Evolutionary conservation across 1,140 invertebrate species (phyloP).

Genomic region (Protaetia brevitarsis): DNA sequence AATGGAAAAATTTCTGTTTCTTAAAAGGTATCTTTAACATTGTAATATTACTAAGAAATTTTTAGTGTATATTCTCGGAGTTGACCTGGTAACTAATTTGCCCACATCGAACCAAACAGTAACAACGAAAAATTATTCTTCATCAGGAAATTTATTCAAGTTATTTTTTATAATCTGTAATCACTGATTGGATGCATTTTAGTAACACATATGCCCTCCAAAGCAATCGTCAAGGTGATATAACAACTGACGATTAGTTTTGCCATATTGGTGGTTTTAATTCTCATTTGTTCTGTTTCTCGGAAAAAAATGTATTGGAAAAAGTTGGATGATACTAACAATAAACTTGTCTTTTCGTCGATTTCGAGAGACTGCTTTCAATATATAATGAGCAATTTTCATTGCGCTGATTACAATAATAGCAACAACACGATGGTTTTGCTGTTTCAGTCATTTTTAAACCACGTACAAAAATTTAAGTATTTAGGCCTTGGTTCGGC

Average conservation of each 20-base stretch:
- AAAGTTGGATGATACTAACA: conserved; percentile 14
- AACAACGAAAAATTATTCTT: conserved; percentile 7
- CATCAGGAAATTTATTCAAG: conserved; percentile 24
- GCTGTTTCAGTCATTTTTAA: no score
- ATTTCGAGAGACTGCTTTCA: no score
- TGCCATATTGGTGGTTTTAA: no score
- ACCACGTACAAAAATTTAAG: conserved; percentile 25
- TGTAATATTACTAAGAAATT: no score
- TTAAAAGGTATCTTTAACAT: no score
- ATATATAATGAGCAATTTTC: conserved; percentile 29
- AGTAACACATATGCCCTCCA: no score
- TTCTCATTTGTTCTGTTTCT: no score
- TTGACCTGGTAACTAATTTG: not conserved
- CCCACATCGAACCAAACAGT: not conserved
- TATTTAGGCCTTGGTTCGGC: conserved; percentile 28
- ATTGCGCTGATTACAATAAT: conserved; percentile 37
- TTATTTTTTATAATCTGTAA: conserved; percentile 24
- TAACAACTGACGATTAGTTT: not conserved
- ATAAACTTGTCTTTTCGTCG: no score
- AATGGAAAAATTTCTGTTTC: no score
- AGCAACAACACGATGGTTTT: no score
- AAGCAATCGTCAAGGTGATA: conserved; percentile 19
- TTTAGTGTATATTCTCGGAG: no score
- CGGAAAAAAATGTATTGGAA: not conserved
- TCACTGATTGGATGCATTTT: not conserved